Base-by-base conservation (phyloP, 2,113 vertebrate species). In the Mus musculus region DNA sequence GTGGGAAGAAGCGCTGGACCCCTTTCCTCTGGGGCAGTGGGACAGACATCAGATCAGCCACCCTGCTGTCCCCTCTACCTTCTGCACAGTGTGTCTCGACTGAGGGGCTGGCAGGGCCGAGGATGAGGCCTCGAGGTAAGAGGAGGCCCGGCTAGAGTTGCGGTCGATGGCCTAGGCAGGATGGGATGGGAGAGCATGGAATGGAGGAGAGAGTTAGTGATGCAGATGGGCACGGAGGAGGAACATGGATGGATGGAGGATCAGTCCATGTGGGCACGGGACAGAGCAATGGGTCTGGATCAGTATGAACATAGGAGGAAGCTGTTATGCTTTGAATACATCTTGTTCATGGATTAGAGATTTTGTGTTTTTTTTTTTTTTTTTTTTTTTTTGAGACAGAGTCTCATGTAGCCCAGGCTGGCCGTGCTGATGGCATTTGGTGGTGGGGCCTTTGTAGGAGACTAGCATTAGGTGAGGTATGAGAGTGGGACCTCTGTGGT, bases 81-180 rank as follows among this genome's bases (percentile, higher is more conserved):
- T 99, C 97, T 98, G 99, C 92, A 98, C 97, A 97, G 99, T 98
- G 96, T 98, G 99, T 98, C 99, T 99, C 78, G 97, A 97, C 94
- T 99, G 99, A 97, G 95, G 87, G 98, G 98, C 98, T 61, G 98
- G 97, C 30, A 97, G 98, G 98, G 98, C 98, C 78, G 84, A 98
- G 98, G 98, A 98, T 98, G 99, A 94, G 96, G 98, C 98, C 98
- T 99, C 99, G 95, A 99, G 98, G 98, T 98, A 99, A 97, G 99
- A 99, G 96, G 99, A 99, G 98, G 99, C 99, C 98, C 99, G 99
- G 98, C 99, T 99, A 98, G 98, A 95, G 97, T 95, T 98, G 97
- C 98, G 98, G 97, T 99, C 99, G 92, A 95, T 98, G 98, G 99
- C 98, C 99, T 99, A 98, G 95, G 89, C 52, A 89, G 36, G 94